A percentile compares a stretch with the other conserved stretches of the same genome.
These are phyloP conservation scores for Pangasianodon hypophthalmus DNA, from an alignment of 2,113 vertebrate species.

Conservation along the genomic window DNA sequence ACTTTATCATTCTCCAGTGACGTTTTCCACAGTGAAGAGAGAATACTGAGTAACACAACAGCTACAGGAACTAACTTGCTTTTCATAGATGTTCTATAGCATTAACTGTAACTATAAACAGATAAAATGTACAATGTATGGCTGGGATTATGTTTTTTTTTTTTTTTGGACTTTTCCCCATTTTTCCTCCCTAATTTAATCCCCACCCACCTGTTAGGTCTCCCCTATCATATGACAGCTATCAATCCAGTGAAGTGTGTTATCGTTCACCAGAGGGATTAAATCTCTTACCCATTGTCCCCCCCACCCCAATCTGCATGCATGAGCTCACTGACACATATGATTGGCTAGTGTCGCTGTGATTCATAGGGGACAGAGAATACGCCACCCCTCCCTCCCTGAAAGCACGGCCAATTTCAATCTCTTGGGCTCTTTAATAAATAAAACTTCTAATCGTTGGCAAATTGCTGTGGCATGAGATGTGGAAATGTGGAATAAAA, in stretches of 20 bases:
- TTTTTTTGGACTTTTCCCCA: too few relatives aligned
- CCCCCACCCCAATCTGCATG: background rate
- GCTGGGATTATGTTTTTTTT: too few relatives aligned
- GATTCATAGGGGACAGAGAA: background rate
- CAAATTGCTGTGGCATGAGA: background rate
- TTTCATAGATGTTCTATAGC: background rate
- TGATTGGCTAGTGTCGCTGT: background rate
- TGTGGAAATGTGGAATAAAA: background rate
- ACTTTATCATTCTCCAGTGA: too few relatives aligned
- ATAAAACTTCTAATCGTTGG: background rate
- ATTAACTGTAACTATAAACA: background rate
- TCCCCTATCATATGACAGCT: background rate
- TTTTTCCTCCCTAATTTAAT: background rate
- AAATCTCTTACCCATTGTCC: too few relatives aligned
- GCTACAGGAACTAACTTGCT: background rate
- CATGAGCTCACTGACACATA: background rate
- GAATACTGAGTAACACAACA: background rate
- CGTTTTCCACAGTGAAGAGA: too few relatives aligned
- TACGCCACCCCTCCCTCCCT: too few relatives aligned
- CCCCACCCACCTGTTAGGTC: background rate
- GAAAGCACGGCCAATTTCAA: too few relatives aligned
- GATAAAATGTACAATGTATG: background rate
- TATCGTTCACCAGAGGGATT: background rate
- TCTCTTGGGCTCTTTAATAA: background rate
- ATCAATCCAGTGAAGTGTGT: background rate